phyloP scores from a whole-genome alignment of 2,113 vertebrate species.

The Rhipidura dahli region DNA sequence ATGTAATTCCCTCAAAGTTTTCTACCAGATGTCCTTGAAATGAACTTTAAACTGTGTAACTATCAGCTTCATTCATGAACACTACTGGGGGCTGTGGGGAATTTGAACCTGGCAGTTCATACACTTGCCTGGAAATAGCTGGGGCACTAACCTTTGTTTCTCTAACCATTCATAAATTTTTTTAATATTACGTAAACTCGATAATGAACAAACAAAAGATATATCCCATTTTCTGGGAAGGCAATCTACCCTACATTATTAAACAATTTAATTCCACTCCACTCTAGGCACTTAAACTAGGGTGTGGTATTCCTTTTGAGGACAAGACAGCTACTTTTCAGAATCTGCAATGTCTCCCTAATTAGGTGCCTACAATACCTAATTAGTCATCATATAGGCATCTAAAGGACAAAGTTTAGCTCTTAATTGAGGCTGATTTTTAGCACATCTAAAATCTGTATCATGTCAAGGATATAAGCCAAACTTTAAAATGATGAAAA shows the following conservation, averaged over 20 bases:
- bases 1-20: neutral
- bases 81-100: neutral
- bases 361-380: neutral
- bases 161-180: neutral
- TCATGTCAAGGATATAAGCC: neutral
- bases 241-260: neutral
- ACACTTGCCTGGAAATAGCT: neutral
- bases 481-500: neutral
- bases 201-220: neutral
- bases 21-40: neutral
- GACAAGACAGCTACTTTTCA: neutral
- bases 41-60: neutral
- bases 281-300: neutral
- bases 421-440: neutral
- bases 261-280: neutral
- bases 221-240: neutral
- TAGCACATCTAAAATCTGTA: neutral
- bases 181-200: neutral
- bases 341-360: neutral
- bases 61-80: neutral
- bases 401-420: neutral
- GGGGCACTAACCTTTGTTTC: neutral
- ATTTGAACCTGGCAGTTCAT: neutral
- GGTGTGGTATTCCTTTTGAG: neutral
- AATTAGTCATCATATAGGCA: neutral